These are phyloP conservation scores for Caranx melampygus DNA, from an alignment of 2,113 vertebrate species.

Conservation along the genomic window DNA sequence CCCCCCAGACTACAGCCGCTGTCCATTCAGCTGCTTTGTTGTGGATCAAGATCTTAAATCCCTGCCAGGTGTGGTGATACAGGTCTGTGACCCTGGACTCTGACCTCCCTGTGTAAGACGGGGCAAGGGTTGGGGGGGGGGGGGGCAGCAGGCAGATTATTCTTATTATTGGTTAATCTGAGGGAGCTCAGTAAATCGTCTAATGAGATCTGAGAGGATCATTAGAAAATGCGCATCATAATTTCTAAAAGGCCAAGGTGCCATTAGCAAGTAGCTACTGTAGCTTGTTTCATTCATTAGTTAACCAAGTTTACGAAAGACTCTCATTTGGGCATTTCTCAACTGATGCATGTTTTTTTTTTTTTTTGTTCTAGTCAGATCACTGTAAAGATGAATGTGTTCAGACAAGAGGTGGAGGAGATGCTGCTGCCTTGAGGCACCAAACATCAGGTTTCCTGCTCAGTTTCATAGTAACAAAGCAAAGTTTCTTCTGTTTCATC, in stretches of 20 bases:
- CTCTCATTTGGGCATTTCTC: too few relatives aligned
- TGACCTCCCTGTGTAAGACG: constrained; percentile 33
- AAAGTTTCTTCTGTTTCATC: constrained; percentile 1
- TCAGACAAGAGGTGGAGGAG: background rate
- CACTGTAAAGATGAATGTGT: background rate
- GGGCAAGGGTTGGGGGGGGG: too few relatives aligned
- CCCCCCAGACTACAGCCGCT: background rate
- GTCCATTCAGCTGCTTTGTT: constrained; percentile 27
- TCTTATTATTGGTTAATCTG: background rate
- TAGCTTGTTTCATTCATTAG: background rate
- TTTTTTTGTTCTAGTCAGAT: background rate
- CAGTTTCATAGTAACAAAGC: background rate
- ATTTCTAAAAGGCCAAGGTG: background rate
- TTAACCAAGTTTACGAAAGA: too few relatives aligned
- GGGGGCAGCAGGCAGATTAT: constrained; percentile 5
- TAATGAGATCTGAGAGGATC: background rate
- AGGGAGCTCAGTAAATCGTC: background rate
- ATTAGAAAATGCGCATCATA: background rate
- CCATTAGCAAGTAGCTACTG: background rate
- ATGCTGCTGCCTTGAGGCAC: background rate
- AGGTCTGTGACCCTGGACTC: constrained; percentile 30
- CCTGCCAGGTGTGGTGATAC: constrained; percentile 27
- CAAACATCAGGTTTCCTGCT: background rate
- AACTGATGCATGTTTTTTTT: background rate
- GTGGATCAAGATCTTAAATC: constrained; percentile 14